Conservation (phyloP, 1,140 invertebrate species). For the Bathynomus jamesi region DNA sequence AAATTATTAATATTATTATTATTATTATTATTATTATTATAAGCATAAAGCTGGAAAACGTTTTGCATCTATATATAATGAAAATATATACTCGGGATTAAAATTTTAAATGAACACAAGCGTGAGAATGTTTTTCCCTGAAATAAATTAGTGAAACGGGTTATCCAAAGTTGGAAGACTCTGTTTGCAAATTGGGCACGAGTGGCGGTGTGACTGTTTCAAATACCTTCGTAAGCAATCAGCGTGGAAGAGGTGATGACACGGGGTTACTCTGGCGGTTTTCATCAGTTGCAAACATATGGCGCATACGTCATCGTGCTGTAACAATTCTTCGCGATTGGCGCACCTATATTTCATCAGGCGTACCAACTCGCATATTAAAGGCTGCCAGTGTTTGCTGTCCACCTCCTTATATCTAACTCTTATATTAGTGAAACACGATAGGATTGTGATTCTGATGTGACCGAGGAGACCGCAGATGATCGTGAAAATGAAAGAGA, state of each 20-base stretch:
- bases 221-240: constrained; percentile 59
- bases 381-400: constrained; percentile 47
- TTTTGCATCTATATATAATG: too few species aligned
- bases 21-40: too few species aligned
- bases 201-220: not conserved
- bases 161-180: too few species aligned
- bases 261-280: constrained; percentile 83
- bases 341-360: constrained; percentile 58
- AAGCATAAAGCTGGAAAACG: too few species aligned
- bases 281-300: constrained; percentile 92
- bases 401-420: constrained; percentile 56
- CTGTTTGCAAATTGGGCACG: not conserved
- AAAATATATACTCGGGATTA: too few species aligned
- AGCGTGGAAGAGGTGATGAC: constrained; percentile 90
- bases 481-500: constrained; percentile 23
- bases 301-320: constrained; percentile 84
- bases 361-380: constrained; percentile 51
- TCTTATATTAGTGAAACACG: constrained; percentile 59
- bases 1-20: too few species aligned
- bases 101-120: too few species aligned
- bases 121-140: too few species aligned
- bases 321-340: constrained; percentile 57
- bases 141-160: too few species aligned
- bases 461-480: constrained; percentile 49
- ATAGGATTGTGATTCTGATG: constrained; percentile 51